A percentile compares a stretch with the other conserved stretches of the same genome.
These are phyloP conservation scores for Etia nguti DNA, from an alignment of 2,113 vertebrate genomes.

Conservation along the genomic window DNA sequence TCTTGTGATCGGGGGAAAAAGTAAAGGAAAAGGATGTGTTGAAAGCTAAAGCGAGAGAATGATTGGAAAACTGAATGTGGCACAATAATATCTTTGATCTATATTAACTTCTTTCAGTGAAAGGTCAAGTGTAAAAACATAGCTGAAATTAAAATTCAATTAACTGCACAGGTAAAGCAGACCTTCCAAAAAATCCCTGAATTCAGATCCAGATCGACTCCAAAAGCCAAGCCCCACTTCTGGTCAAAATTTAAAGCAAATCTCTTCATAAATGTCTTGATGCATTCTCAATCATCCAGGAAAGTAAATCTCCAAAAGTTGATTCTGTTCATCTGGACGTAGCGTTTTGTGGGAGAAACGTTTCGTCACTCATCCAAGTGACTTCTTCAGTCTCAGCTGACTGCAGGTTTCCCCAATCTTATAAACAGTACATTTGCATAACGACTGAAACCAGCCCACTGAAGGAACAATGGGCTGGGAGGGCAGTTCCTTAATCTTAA, in stretches of 20 bases:
- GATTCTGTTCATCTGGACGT: too few species aligned
- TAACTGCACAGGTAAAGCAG: background rate
- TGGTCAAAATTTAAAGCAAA: background rate
- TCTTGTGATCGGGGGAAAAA: background rate
- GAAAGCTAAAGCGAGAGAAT: background rate
- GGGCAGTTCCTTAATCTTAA: too few species aligned
- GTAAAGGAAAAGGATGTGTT: background rate
- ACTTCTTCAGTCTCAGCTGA: too few species aligned
- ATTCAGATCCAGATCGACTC: background rate
- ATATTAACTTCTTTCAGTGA: background rate
- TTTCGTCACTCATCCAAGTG: too few species aligned
- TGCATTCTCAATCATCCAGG: too few species aligned
- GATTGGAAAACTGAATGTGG: background rate
- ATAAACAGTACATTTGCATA: too few species aligned
- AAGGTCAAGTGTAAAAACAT: background rate
- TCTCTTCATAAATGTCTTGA: too few species aligned
- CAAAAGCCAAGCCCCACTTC: background rate
- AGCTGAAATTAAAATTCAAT: background rate
- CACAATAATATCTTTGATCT: background rate
- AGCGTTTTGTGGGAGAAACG: too few species aligned
- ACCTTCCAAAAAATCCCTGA: background rate
- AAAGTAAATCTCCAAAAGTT: too few species aligned
- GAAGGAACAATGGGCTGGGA: too few species aligned
- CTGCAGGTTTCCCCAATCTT: too few species aligned
- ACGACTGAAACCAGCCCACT: too few species aligned